Evolutionary conservation across 1,140 invertebrate species (phyloP), one percentile per base, ranked within the genome.

Genomic region (Drosophila nebulosa): DNA sequence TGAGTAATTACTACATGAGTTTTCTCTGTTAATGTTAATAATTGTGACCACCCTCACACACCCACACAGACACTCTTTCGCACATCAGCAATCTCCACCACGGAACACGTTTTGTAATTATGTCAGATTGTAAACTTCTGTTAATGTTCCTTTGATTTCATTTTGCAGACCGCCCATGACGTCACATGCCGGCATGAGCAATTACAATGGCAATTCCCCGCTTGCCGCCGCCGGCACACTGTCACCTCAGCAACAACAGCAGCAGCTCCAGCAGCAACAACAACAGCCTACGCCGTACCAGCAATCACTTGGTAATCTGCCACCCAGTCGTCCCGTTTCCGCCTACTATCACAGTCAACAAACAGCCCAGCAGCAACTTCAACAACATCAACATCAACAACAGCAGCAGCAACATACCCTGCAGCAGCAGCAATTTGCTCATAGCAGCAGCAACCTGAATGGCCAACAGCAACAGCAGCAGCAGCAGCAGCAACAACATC

Each of bases 201-300:
- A 69, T 30, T 90, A 78, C 90, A 89, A 90, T 90, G 90, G 86
- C 73, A 91, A 69, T 90, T 85, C 90, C 88, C 74, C 78, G 79
- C 74, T 77, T 83, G 90, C 60, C 90, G 92, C 35, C 63, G 26
- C 69, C 56, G 65, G 61, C 51, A 72, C 69, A 57, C 74, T 63
- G 55, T 89, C 81, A 60, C 81, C 77, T 51, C 78, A 73, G 14
- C 73, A 63, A 46, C 76, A 84, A 24, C 80, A 88, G 35, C 88
- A 79, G 42, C 79, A 69, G 36, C 79, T 68, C 1, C 78, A 70
- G 26, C 53, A 66, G 27, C 84, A 83, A 24, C 79, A 72, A 39
- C 51, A 73, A 22, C 80, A 85, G 63, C 51, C 32, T 18, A 74
- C 64, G 46, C 80, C 65, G 5, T 46, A 46, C 3, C 78, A 71